Evolutionary conservation across 2,797 vertebrate genomes (phyloP), one percentile per base, ranked within the genome.

Genomic region (Rhynchotus rufescens): DNA sequence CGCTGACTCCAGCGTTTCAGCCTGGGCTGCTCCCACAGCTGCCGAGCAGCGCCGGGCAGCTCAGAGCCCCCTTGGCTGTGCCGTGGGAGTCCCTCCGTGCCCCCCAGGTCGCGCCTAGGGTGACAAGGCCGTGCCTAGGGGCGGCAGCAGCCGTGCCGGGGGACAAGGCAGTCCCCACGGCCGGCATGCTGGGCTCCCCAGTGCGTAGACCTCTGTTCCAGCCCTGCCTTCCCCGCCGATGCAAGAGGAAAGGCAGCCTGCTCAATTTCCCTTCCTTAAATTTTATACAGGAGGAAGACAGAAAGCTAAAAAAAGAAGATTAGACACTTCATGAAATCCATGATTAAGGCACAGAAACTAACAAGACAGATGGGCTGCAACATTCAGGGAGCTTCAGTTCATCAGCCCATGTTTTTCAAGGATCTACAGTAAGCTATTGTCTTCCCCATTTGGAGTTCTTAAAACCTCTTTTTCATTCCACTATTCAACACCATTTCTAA

Each of bases 281-380:
- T 96, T 93, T 95, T 89, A 64, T 69, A 91, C 68, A 77, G 95
- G 95, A 96, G 84, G 80, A 97, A 96, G 92, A 97, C 90, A 89
- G 93, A 94, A 93, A 85, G 88, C 89, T 96, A 93, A 86, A 96
- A 95, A 96, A 96, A 90, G 93, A 96, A 96, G 94, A 95, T 94
- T 79, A 97, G 95, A 96, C 92, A 94, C 94, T 97, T 89, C 84
- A 91, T 62, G 84, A 95, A 96, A 92, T 96, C 92, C 80, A 34
- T 90, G 95, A 97, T 97, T 95, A 96, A 97, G 95, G 95, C 80
- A 93, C 90, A 96, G 96, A 96, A 93, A 90, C 92, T 96, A 96
- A 94, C 92, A 94, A 96, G 97, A 97, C 96, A 97, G 95, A 95
- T 89, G 89, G 96, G 95, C 89, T 91, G 92, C 94, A 85, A 90